Evolutionary conservation across 2,113 vertebrate species (phyloP), one percentile per base, ranked within the genome.

Genomic region (Dicentrarchus labrax): DNA sequence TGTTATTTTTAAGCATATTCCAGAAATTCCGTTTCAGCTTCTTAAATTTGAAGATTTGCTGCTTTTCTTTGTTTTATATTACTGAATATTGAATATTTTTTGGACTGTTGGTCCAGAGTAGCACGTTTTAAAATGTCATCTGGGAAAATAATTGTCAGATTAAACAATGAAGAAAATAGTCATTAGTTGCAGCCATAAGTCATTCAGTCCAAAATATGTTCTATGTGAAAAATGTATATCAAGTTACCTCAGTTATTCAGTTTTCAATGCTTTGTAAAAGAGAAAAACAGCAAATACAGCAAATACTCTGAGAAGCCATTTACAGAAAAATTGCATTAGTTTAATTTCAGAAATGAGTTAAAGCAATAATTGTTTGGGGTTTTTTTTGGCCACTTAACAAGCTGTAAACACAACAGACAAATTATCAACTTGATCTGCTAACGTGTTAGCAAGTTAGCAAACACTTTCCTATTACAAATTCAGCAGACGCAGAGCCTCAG

Each of bases 371-470:
- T 59, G 6, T 54, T 10, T 59, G 7, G 30, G 22, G n/a, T 9
- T 54, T 1, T n/a, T 54, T 30, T 56, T 56, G 21, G 53, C 53
- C n/a, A 11, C 53, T n/a, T 59, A 59, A 59, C 57, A 59, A 36
- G 13, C 57, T 36, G 66, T 70, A 30, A 71, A 70, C 61, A 66
- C 57, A 72, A 54, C 48, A 48, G 48, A 72, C 8, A 64, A 66
- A 72, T 64, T 47, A 72, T 41, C 48, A 51, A 12, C 17, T n/a
- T n/a, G 59, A 68, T 41, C 60, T 48, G 36, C 57, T 30, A 11
- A 43, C 0, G 56, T 56, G 24, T 39, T 17, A 48, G 78, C 69
- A 64, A 80, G 24, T 39, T 17, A 48, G 78, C 69, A 56, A 80
- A 65, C 60, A 72, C 59, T 65, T 64, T 12, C 36, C 48, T 39